Evolutionary conservation across 2,797 vertebrate species (phyloP).

Genomic region (Sparidentex hasta): DNA sequence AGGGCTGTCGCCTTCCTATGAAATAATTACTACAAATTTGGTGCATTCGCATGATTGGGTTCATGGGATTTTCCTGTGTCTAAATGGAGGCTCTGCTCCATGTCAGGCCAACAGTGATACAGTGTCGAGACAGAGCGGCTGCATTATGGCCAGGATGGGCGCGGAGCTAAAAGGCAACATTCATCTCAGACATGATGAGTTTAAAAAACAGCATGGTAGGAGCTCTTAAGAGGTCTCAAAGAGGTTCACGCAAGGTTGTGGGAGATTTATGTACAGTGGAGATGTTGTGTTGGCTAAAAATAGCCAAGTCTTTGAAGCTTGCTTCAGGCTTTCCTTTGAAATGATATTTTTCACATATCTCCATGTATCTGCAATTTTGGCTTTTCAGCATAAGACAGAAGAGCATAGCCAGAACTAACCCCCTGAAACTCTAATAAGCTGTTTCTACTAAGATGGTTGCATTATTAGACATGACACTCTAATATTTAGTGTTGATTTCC

Average conservation of each 20-base stretch:
- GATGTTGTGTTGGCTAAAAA: conserved; percentile 62
- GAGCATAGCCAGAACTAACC: conserved; percentile 33
- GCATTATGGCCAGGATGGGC: conserved; percentile 53
- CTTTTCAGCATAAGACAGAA: conserved; percentile 21
- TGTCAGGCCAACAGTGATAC: conserved; percentile 75
- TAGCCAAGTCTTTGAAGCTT: conserved; percentile 66
- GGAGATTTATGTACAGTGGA: conserved; percentile 65
- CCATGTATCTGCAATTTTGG: conserved; percentile 47
- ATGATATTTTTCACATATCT: conserved; percentile 51
- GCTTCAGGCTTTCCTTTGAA: conserved; percentile 63
- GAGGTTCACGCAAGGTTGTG: conserved; percentile 69
- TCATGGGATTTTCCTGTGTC: conserved; percentile 81
- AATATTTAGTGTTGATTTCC: conserved; percentile 69
- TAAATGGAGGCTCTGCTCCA: conserved; percentile 77
- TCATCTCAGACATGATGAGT: conserved; percentile 57
- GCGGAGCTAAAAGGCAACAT: conserved; percentile 60
- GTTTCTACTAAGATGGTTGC: conserved; percentile 48
- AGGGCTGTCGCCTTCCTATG: conserved; percentile 68
- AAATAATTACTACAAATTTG: conserved; percentile 83
- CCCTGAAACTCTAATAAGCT: conserved; percentile 46
- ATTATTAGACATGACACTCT: conserved; percentile 64
- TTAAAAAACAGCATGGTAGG: conserved; percentile 41
- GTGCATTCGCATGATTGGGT: conserved; percentile 79
- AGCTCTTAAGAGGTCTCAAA: conserved; percentile 52
- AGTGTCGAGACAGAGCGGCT: conserved; percentile 70